These are phyloP conservation scores for Nannoperca australis DNA, from an alignment of 2,797 vertebrate genomes.

Conservation along the genomic window DNA sequence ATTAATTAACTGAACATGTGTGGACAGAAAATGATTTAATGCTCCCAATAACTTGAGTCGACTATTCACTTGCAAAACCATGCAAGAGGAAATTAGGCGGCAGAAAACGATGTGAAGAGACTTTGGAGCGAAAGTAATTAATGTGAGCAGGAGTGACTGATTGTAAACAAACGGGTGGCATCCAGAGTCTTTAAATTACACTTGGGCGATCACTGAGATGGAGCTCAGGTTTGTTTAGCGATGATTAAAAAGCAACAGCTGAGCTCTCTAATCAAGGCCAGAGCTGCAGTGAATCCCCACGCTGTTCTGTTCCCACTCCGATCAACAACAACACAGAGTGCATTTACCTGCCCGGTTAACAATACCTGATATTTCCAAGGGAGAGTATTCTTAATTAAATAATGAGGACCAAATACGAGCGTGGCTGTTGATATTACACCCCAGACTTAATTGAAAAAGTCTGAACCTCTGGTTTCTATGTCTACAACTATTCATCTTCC, in stretches of 20 bases:
- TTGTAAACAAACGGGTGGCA: slow-evolving; percentile 40
- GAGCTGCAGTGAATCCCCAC: slow-evolving; percentile 44
- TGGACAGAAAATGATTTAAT: background rate
- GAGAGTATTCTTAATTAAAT: slow-evolving; percentile 37
- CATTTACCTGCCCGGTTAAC: slow-evolving; percentile 26
- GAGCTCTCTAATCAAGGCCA: slow-evolving; percentile 48
- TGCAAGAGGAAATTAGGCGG: background rate
- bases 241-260: slow-evolving; percentile 65
- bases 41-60: background rate
- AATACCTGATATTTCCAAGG: slow-evolving; percentile 25
- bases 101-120: slow-evolving; percentile 1
- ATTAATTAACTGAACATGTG: slow-evolving; percentile 12
- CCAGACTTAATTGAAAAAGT: slow-evolving; percentile 14
- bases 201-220: slow-evolving; percentile 29
- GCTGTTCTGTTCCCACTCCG: slow-evolving; percentile 19
- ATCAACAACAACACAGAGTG: slow-evolving; percentile 31
- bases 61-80: slow-evolving; percentile 2
- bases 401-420: background rate
- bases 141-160: slow-evolving; percentile 43
- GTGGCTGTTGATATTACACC: background rate
- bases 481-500: slow-evolving; percentile 12
- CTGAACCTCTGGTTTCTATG: slow-evolving; percentile 44
- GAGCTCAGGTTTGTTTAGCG: slow-evolving; percentile 60
- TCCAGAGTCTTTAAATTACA: slow-evolving; percentile 52
- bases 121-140: slow-evolving; percentile 34